Evolutionary conservation across 2,797 vertebrate genomes (phyloP).

Genomic region (Neomorphus geoffroyi): DNA sequence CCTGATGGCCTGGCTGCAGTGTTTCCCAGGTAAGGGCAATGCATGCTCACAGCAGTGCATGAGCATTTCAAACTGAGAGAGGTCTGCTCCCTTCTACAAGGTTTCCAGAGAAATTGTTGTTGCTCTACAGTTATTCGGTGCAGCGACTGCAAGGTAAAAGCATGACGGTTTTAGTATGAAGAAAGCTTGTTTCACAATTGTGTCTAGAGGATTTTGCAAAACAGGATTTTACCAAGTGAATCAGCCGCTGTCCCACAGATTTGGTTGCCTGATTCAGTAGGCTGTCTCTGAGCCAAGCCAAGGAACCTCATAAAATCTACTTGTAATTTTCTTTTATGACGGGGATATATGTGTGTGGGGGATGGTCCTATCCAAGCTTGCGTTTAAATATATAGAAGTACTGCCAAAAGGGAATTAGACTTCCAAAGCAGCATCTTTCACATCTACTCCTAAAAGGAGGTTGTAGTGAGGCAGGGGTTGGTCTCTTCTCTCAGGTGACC

Average conservation of each 20-base stretch:
- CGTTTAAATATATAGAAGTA: not conserved
- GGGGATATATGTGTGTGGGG: no score
- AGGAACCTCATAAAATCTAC: not conserved
- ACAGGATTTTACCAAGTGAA: not conserved
- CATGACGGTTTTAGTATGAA: not conserved
- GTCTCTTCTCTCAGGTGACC: no score
- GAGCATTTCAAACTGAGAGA: not conserved
- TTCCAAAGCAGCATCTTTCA: not conserved
- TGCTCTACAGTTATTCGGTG: not conserved
- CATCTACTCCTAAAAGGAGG: not conserved
- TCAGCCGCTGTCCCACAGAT: accelerated
- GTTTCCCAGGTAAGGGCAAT: accelerated
- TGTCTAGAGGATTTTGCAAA: not conserved
- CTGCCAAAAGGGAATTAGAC: not conserved
- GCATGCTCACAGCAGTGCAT: not conserved
- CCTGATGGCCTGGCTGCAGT: accelerated
- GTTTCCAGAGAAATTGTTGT: not conserved
- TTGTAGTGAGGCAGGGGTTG: no score
- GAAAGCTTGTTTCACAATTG: not conserved
- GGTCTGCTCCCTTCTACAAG: not conserved
- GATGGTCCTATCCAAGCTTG: not conserved
- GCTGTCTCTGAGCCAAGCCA: not conserved
- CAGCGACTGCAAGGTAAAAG: not conserved
- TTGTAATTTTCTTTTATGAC: not conserved
- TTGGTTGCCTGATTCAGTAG: not conserved